Base-by-base conservation (phyloP, 2,113 vertebrate species). In the Rostratula benghalensis region DNA sequence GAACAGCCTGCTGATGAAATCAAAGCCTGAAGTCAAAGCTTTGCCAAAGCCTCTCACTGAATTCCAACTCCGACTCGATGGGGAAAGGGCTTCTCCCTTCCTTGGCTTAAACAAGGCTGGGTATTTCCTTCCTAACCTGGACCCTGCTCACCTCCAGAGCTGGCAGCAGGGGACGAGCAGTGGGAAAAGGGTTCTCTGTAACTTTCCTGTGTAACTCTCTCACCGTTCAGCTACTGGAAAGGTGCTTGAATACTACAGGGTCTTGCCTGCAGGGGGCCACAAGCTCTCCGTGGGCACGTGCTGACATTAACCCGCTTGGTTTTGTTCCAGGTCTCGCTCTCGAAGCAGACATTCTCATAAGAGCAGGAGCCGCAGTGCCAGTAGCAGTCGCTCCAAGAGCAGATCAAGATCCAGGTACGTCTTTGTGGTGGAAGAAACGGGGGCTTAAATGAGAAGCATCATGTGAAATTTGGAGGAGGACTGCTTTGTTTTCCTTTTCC, bases 341-440 rank as follows among this genome's bases (percentile, higher is more conserved):
- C 98, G 99, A 94, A 99, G 99, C 98, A 98, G 99, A 94, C 98
- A 99, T 74, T 99, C 99, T 51, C 99, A 98, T 28, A 99, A 99
- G 98, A 99, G 99, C 97, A 98, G 98, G 95, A 99, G 99, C 97
- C 98, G 97, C 89, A 99, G 99, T 50, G 98, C 98, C 75, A 99
- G 99, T 94, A 99, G 98, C 79, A 99, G 98, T 74, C 98, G 98
- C 79, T 99, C 98, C 60, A 98, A 98, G 97, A 98, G 98, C 12
- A 96, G 97, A 53, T 98, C 98, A 50, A 98, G 98, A 93, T 99
- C 99, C 97, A 98, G 99, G 99, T 99, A 94, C 8, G 96, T 98
- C n/a, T 64, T 43, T 84, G 46, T 39, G 1, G 41, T 46, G 86
- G 89, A 18, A 82, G 74, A 79, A 35, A 9, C 3, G 19, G 51